These are phyloP conservation scores for Campoplex capitator DNA, from an alignment of 2,888 invertebrate species.

Conservation along the genomic window DNA sequence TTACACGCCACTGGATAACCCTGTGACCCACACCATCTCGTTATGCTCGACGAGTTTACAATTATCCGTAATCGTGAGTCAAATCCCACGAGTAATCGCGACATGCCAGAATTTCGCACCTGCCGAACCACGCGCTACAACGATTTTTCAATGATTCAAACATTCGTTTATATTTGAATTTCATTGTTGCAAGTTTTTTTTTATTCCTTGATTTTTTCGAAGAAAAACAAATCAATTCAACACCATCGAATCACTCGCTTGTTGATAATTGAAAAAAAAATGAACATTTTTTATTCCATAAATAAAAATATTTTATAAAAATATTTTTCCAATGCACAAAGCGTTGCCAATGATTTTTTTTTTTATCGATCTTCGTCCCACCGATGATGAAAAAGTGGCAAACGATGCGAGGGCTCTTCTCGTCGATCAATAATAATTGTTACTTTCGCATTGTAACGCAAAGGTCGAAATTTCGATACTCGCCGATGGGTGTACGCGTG, in stretches of 20 bases:
- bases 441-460: not conserved
- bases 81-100: constrained; percentile 63
- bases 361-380: too few species aligned
- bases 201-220: not conserved
- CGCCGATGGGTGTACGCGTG: not conserved
- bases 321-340: too few species aligned
- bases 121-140: constrained; percentile 38
- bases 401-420: not conserved
- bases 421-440: constrained; percentile 31
- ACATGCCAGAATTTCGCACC: constrained; percentile 48
- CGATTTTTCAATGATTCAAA: constrained; percentile 44
- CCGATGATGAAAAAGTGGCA: not conserved
- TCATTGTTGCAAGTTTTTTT: constrained; percentile 3
- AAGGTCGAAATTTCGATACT: constrained; percentile 40
- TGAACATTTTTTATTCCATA: too few species aligned
- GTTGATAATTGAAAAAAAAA: too few species aligned
- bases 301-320: too few species aligned
- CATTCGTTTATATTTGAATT: not conserved
- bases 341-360: too few species aligned
- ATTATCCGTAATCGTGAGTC: constrained; percentile 60
- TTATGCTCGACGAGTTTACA: constrained; percentile 59
- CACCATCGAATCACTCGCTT: too few species aligned
- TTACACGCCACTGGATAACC: constrained; percentile 41
- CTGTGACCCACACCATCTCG: constrained; percentile 2
- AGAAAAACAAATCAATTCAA: not conserved